Evolutionary conservation across 35 echinoderm and acorn worm species (phyloP).

Genomic region (Nesometra sesokonis): DNA sequence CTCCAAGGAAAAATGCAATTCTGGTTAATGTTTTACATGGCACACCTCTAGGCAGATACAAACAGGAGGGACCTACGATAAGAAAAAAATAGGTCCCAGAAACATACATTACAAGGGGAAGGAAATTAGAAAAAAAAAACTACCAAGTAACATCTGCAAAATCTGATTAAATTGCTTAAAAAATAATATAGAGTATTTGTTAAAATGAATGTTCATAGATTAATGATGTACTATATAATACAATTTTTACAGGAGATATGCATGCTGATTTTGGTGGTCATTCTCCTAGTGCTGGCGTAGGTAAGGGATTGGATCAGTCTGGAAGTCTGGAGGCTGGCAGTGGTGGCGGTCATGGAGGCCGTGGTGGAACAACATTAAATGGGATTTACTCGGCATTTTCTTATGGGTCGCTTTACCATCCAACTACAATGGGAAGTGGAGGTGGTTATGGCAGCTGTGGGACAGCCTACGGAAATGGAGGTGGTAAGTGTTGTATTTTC

Average conservation of each 20-base stretch:
- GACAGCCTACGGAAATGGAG: slow-evolving; percentile 7
- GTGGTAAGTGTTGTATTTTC: slow-evolving; percentile 12
- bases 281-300: slow-evolving; percentile 34
- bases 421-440: slow-evolving; percentile 60
- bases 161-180: too few relatives aligned
- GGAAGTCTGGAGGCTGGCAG: slow-evolving; percentile 21
- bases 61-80: too few relatives aligned
- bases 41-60: too few relatives aligned
- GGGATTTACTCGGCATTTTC: slow-evolving; percentile 52
- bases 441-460: slow-evolving; percentile 32
- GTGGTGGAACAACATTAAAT: slow-evolving; percentile 52
- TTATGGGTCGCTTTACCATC: slow-evolving; percentile 48
- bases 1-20: too few relatives aligned
- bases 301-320: slow-evolving; percentile 22
- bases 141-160: too few relatives aligned
- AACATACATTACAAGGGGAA: too few relatives aligned
- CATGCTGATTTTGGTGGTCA: slow-evolving; percentile 57
- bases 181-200: too few relatives aligned
- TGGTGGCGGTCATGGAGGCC: slow-evolving; percentile 68
- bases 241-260: slow-evolving; percentile 32
- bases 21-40: too few relatives aligned
- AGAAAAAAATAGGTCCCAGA: too few relatives aligned
- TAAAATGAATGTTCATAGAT: background rate
- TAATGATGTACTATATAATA: background rate
- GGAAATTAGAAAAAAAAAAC: too few relatives aligned